Evolutionary conservation across 1,140 invertebrate genomes (phyloP).

Genomic region (Caenorhabditis remanei): DNA sequence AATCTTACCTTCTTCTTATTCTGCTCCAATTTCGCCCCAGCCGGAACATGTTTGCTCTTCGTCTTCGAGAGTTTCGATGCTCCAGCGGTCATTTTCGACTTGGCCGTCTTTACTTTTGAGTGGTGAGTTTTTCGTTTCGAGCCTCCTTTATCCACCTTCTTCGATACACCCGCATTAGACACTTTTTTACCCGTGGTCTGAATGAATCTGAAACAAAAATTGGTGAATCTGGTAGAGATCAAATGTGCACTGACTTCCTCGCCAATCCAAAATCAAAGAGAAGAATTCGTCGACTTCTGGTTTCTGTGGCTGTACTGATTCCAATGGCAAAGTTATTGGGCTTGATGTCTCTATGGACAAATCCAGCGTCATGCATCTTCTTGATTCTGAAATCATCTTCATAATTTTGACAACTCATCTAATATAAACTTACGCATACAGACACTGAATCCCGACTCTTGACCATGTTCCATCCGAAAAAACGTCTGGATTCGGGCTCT

Average conservation of each 20-base stretch:
- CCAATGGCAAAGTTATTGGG: constrained; percentile 15
- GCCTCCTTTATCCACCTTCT: not conserved
- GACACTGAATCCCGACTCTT: constrained; percentile 31
- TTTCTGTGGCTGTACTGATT: not conserved
- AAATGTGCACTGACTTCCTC: not conserved
- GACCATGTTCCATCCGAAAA: constrained; percentile 34
- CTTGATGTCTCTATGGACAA: constrained; percentile 23
- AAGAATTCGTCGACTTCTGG: not conserved
- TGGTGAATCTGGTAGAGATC: not conserved
- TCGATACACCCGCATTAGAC: not conserved
- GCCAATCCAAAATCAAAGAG: constrained; percentile 43
- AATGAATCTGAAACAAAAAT: constrained; percentile 1
- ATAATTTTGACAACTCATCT: not conserved
- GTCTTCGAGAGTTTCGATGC: not conserved
- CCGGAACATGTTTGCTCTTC: not conserved
- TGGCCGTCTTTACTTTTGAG: not conserved
- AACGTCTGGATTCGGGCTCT: not conserved
- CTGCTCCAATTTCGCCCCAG: not conserved
- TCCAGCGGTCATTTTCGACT: not conserved
- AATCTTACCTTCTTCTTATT: no score
- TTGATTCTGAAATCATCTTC: not conserved
- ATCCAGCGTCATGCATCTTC: constrained; percentile 5
- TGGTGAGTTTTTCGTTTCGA: no score
- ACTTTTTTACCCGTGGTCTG: not conserved
- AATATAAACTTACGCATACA: constrained; percentile 2